phyloP scores from a whole-genome alignment of 2,888 invertebrate genomes.

The Caprella mutica region DNA sequence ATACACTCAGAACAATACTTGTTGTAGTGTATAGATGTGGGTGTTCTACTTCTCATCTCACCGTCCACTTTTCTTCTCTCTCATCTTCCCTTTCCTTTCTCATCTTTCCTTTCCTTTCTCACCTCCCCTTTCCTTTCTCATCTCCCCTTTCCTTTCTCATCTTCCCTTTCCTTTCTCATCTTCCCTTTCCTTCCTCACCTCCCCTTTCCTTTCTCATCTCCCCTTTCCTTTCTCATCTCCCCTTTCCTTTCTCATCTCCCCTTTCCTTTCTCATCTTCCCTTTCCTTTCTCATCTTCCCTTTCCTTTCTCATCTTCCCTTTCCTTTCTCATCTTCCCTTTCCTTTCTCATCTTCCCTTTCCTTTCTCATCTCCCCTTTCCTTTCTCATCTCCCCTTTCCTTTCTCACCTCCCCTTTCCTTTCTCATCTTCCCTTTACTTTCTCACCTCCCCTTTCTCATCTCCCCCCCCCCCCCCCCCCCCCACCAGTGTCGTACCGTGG shows the following conservation, averaged over 20 bases:
- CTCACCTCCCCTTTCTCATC: too few species aligned
- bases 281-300: background rate
- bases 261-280: background rate
- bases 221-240: background rate
- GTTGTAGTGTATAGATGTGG: too few species aligned
- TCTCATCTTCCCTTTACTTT: background rate
- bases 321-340: background rate
- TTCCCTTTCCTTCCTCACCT: background rate
- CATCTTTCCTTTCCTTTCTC: too few species aligned
- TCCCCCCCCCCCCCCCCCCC: too few species aligned
- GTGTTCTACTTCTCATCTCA: too few species aligned
- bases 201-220: background rate
- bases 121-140: too few species aligned
- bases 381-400: background rate
- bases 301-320: background rate
- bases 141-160: too few species aligned
- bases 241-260: background rate
- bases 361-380: constrained; percentile 5
- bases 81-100: too few species aligned
- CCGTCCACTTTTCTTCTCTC: too few species aligned
- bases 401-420: background rate
- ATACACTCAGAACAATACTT: too few species aligned
- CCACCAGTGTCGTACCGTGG: too few species aligned
- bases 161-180: too few species aligned
- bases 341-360: constrained; percentile 13